Evolutionary conservation across 1,140 invertebrate genomes (phyloP), one percentile per base, ranked within the genome.

Genomic region (Drosophila prosaltans): DNA sequence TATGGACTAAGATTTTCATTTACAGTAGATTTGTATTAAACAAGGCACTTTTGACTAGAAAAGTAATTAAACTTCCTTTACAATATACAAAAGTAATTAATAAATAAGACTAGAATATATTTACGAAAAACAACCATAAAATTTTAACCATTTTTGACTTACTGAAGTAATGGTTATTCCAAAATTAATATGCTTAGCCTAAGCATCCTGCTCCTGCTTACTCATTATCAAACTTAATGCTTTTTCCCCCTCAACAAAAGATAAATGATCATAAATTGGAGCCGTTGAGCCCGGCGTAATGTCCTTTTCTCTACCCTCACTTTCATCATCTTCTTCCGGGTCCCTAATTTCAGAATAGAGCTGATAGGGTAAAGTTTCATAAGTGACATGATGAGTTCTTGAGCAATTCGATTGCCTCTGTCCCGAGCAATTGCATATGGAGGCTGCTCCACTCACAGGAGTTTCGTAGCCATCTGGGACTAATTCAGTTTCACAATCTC

Each of bases 271-370:
- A 62, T 90, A 90, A 4, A 90, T 84, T 26, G 83, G 77, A 32
- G 69, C 80, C 2, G 81, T 73, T 7, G 76, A n/a, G 0, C 5
- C 54, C 10, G 57, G 36, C 2, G n/a, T 48, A 40, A 3, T 69
- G 41, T 48, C n/a, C 2, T 24, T 21, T 3, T n/a, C 45, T 61
- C 21, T 26, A 2, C 21, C 58, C 2, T 64, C 69, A 1, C 28
- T 26, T 1, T 65, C 58, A 1, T 21, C 57, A 9, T 45, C 30
- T 7, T 73, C 69, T 0, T 21, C 16, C 11, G 57, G 67, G 32
- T 89, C 84, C 69, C 80, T 90, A 51, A 91, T 91, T 69, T 91
- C 91, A 0, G 91, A 74, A 40, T 91, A 91, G 2, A 91, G 61
- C 51, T 90, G 80, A 51, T 85, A 82, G 0, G 90, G 86, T 55